phyloP scores from a whole-genome alignment of 2,888 invertebrate species.

The Cheilosia scutellata region DNA sequence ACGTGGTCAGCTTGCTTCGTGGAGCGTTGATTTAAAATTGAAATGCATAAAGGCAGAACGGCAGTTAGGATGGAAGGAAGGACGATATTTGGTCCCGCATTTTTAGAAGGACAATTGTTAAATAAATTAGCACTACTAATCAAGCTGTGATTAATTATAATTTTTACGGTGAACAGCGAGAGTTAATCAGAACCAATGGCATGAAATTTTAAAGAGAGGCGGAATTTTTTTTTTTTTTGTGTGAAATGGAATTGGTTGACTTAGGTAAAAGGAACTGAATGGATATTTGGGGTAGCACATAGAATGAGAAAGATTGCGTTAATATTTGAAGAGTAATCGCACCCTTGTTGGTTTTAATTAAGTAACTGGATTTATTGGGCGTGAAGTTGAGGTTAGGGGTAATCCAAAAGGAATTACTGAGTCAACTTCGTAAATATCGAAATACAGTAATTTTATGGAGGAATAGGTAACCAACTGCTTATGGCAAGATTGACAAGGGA shows the following conservation, averaged over 20 bases:
- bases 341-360: conserved; percentile 29
- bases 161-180: conserved; percentile 1
- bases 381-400: neutral
- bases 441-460: neutral
- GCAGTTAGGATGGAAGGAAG: neutral
- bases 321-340: conserved; percentile 10
- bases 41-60: neutral
- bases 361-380: conserved; percentile 10
- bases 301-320: neutral
- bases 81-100: neutral
- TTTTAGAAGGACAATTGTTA: conserved; percentile 8
- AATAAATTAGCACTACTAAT: conserved; percentile 34
- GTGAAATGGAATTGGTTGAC: neutral
- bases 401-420: neutral
- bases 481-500: no score
- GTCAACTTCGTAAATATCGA: neutral
- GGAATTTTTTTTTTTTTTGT: neutral
- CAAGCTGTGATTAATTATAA: conserved; percentile 40
- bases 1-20: conserved; percentile 3
- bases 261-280: neutral
- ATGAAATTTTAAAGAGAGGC: conserved; percentile 7
- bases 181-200: conserved; percentile 21
- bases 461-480: no score
- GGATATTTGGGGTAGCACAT: neutral
- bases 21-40: conserved; percentile 6